Conservation (phyloP, 2,113 vertebrate species). For the Sorex araneus region DNA sequence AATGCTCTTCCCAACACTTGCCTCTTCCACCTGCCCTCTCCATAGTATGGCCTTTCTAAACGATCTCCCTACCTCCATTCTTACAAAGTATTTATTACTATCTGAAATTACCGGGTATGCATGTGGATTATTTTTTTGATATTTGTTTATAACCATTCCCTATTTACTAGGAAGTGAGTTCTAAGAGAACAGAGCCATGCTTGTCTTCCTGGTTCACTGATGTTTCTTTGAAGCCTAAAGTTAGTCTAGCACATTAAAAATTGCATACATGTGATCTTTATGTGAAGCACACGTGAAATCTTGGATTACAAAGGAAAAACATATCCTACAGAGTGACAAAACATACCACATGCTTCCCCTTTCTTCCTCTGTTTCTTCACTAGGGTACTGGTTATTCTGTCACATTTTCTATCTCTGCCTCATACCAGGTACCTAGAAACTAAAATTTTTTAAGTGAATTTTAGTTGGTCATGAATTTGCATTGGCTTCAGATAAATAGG, state of each 20-base stretch:
- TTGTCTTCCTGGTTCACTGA: not conserved
- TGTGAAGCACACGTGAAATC: not conserved
- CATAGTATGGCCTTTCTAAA: conserved; percentile 8
- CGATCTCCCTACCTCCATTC: not conserved
- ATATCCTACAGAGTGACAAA: not conserved
- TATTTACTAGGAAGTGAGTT: not conserved
- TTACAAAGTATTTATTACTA: not conserved
- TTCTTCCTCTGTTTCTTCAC: not conserved
- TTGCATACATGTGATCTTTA: not conserved
- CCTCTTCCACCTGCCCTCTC: not conserved
- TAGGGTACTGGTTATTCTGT: not conserved
- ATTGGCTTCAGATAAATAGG: not conserved
- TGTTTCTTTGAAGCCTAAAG: not conserved
- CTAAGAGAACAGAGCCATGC: not conserved
- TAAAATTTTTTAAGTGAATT: not conserved
- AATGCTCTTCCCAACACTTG: not conserved
- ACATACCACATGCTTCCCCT: not conserved
- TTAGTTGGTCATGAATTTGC: conserved; percentile 13
- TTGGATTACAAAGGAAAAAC: not conserved
- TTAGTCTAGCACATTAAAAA: not conserved
- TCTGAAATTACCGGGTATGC: not conserved
- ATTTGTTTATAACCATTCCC: not conserved
- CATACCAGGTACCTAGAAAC: not conserved
- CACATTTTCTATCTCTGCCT: not conserved
- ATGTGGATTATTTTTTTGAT: not conserved